Base-by-base conservation (phyloP, 2,888 invertebrate genomes). In the Trissolcus japonicus region DNA sequence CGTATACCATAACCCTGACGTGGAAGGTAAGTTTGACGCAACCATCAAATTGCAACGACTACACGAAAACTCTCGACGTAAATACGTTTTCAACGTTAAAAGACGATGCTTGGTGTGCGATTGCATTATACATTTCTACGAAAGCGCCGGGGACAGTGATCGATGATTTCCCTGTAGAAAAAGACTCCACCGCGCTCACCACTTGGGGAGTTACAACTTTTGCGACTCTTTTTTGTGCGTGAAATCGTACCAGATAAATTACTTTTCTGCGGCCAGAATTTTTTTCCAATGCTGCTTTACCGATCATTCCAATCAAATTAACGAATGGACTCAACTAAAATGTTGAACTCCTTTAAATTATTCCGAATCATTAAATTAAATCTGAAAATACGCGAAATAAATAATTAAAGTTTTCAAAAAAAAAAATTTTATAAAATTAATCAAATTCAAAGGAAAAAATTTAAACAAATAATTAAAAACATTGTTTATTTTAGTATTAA, bases 101-200 rank as follows among this genome's bases (percentile, higher is more conserved):
- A 71, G 71, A 57, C 53, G 51, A 16, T 57, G 16, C 41, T 71
- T 53, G 56, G 16, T 17, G 35, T 2, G 65, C 40, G 59, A 72
- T 59, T 72, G 59, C 59, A 72, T 72, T 65, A 63, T 48, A 65
- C 65, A 72, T 60, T 63, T 65, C 54, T 17, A 25, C 25, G 2
- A 1, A 6, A 17, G 17, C 50, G 14, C 16, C 25, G 43, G 53
- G 25, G 73, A 73, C 66, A 73, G 54, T 73, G 73, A 73, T 73
- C 65, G 60, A 73, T 73, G 73, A 60, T 66, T 73, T 55, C 13
- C 4, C 17, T 14, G 29, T 48, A 41, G 55, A 60, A 73, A 65
- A 65, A 59, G 56, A 53, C n/a, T 35, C 16, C 40, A 25, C 21
- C 25, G 40, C 14, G 43, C 50, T 46, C 40, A 7, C 61, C 54